Conservation (phyloP, 2,113 vertebrate species). For the Lasiurus cinereus region DNA sequence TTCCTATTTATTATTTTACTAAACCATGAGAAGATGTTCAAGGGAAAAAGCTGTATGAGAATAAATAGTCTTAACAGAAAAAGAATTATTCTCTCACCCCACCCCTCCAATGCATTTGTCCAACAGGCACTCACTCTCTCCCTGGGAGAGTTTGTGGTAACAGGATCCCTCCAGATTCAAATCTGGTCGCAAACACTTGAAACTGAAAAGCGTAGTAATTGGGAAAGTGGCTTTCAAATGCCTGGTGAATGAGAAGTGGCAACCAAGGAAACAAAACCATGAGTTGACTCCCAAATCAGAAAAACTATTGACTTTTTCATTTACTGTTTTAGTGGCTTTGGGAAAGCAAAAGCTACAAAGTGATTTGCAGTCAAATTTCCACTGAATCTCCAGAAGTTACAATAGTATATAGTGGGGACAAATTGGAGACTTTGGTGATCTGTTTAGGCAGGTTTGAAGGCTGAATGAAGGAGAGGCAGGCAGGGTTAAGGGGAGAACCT, state of each 20-base stretch:
- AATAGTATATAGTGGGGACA: too few relatives aligned
- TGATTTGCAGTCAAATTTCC: constrained; percentile 21
- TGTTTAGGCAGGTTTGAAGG: not conserved
- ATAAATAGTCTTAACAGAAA: constrained; percentile 19
- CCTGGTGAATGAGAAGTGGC: constrained; percentile 49
- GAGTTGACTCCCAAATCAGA: not conserved
- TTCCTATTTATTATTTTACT: constrained; percentile 59
- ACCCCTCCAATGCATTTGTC: not conserved
- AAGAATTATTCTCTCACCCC: not conserved
- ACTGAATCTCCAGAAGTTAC: not conserved
- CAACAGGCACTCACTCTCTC: not conserved
- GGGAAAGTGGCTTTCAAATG: constrained; percentile 18
- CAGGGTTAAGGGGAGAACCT: not conserved
- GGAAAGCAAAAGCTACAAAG: constrained; percentile 17
- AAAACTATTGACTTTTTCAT: not conserved
- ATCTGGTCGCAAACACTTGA: not conserved
- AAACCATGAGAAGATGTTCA: constrained; percentile 25
- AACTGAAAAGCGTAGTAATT: not conserved
- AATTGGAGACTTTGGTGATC: not conserved
- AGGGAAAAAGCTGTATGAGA: not conserved
- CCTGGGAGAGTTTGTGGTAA: not conserved
- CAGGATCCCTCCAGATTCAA: constrained; percentile 20
- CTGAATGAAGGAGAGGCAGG: not conserved
- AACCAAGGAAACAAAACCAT: not conserved
- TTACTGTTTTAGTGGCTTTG: not conserved